Conservation (phyloP, 2,797 vertebrate species). For the Gallirallus australis region DNA sequence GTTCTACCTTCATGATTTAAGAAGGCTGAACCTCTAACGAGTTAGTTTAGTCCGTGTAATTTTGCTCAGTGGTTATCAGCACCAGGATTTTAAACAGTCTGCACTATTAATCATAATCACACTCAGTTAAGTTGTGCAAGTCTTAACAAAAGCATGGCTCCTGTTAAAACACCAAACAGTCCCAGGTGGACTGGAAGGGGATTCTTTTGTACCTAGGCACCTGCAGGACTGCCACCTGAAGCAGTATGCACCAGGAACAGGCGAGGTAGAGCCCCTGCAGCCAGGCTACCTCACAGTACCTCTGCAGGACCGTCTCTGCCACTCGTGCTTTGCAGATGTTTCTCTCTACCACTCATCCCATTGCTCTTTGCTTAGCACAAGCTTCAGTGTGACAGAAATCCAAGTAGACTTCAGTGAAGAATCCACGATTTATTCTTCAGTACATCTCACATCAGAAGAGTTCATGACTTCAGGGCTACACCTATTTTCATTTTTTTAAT, state of each 20-base stretch:
- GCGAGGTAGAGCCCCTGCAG: not conserved
- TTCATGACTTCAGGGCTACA: not conserved
- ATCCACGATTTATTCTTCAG: not conserved
- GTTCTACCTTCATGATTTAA: not conserved
- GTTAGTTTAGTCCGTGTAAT: not conserved
- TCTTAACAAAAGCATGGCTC: constrained; percentile 4
- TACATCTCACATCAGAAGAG: not conserved
- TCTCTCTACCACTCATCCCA: not conserved
- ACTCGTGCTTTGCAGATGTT: not conserved
- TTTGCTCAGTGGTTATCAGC: constrained; percentile 20
- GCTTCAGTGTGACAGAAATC: not conserved
- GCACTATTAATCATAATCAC: not conserved
- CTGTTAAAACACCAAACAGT: not conserved
- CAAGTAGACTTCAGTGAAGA: not conserved
- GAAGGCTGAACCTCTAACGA: not conserved
- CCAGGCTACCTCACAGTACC: not conserved
- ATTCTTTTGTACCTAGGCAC: not conserved
- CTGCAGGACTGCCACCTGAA: not conserved
- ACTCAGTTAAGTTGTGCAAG: not conserved
- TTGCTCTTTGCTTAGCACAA: not conserved
- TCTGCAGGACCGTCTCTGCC: not conserved
- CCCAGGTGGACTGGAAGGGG: not conserved
- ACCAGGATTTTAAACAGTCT: constrained; percentile 56
- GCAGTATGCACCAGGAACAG: not conserved
- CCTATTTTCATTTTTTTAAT: not conserved